phyloP scores from a whole-genome alignment of 2,797 vertebrate genomes.

The Scleropages formosus region DNA sequence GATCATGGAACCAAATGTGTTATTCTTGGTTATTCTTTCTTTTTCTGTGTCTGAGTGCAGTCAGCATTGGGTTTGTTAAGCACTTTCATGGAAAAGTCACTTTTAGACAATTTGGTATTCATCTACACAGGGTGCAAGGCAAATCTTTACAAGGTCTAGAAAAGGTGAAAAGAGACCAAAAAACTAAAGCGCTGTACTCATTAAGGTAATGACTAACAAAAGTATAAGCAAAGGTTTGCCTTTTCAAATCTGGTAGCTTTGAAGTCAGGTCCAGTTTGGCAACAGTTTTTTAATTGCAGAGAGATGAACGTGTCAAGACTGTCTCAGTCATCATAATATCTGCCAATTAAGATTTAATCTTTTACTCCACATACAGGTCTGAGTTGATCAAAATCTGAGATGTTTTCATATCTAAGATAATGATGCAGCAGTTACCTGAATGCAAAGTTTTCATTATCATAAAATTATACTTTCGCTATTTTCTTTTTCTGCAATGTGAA shows the following conservation, averaged over 20 bases:
- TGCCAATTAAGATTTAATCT: constrained; percentile 22
- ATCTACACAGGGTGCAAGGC: constrained; percentile 5
- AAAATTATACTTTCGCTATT: background rate
- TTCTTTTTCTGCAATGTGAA: background rate
- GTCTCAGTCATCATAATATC: background rate
- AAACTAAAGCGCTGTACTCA: background rate
- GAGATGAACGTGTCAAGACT: background rate
- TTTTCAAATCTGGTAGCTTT: background rate
- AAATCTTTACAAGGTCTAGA: constrained; percentile 9
- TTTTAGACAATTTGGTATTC: background rate
- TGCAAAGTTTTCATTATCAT: background rate
- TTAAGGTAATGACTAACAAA: constrained; percentile 23
- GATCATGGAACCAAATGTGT: background rate
- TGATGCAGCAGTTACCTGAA: background rate
- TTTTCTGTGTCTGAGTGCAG: background rate
- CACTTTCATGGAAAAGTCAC: constrained; percentile 6
- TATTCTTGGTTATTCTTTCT: background rate
- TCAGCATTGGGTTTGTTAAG: constrained; percentile 8
- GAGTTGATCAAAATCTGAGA: constrained; percentile 4
- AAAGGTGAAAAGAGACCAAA: background rate
- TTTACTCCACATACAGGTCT: background rate
- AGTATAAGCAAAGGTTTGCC: constrained; percentile 2
- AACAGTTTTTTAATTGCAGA: constrained; percentile 11
- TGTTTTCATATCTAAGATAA: background rate
- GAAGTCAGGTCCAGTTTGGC: constrained; percentile 11